Percentiles rank a stretch among this genome's conserved stretches.
Conservation (phyloP, 2,113 vertebrate species). For the Hemiscyllium ocellatum region DNA sequence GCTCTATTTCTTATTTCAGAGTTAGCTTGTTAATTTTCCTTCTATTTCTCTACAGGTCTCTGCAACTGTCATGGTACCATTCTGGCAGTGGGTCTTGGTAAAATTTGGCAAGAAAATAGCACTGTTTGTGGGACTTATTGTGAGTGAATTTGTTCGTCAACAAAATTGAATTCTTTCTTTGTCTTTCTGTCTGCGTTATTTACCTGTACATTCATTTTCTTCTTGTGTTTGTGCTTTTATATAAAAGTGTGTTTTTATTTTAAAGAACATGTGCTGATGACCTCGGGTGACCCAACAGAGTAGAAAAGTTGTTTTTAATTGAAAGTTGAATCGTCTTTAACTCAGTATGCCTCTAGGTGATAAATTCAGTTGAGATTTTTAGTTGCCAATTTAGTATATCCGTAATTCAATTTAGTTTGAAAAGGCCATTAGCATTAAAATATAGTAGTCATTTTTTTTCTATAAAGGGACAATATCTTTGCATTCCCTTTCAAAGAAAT, state of each 20-base stretch:
- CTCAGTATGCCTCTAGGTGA: neutral
- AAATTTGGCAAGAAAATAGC: constrained; percentile 60
- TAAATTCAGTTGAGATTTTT: neutral
- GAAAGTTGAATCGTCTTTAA: neutral
- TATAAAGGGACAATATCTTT: neutral
- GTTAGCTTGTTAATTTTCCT: constrained; percentile 16
- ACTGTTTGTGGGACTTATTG: constrained; percentile 54
- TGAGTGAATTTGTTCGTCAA: constrained; percentile 45
- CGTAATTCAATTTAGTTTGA: neutral
- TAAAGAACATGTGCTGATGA: neutral
- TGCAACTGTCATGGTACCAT: constrained; percentile 55
- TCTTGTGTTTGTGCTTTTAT: neutral
- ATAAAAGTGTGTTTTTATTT: neutral
- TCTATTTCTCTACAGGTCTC: constrained; percentile 47
- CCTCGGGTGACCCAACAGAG: neutral
- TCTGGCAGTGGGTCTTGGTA: constrained; percentile 60
- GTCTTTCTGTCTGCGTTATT: neutral
- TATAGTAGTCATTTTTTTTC: neutral
- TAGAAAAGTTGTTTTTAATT: neutral
- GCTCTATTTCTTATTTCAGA: neutral
- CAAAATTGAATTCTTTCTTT: neutral
- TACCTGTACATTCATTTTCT: neutral
- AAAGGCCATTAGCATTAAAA: neutral
- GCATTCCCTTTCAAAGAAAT: neutral
- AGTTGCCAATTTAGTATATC: neutral